These are phyloP conservation scores for Drosophila littoralis DNA, from an alignment of 1,140 invertebrate species.

Conservation along the genomic window DNA sequence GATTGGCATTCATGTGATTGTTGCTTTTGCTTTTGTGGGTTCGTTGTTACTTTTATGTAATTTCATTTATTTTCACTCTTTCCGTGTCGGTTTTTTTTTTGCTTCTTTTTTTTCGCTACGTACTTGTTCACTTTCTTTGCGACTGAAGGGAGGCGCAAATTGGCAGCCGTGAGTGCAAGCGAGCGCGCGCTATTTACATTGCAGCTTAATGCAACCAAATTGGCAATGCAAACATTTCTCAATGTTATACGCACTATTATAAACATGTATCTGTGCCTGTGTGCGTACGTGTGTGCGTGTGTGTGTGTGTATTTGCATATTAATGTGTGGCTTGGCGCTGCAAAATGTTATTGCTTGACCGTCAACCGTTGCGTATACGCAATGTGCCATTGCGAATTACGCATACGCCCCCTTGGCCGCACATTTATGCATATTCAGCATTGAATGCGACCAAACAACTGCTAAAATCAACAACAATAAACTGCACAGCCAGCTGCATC, in stretches of 20 bases:
- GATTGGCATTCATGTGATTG: slow-evolving; percentile 52
- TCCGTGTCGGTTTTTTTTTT: slow-evolving; percentile 29
- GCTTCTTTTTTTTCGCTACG: slow-evolving; percentile 16
- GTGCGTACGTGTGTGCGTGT: neutral
- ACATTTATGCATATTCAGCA: slow-evolving; percentile 20
- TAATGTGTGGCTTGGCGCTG: slow-evolving; percentile 15
- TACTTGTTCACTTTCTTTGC: slow-evolving; percentile 75
- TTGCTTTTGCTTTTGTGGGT: slow-evolving; percentile 48
- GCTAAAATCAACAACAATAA: slow-evolving; percentile 3
- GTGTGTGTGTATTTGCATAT: slow-evolving; percentile 12
- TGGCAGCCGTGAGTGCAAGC: neutral
- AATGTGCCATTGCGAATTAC: slow-evolving; percentile 40
- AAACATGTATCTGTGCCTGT: neutral
- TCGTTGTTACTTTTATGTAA: slow-evolving; percentile 82
- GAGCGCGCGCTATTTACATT: neutral
- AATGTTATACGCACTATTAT: slow-evolving; percentile 37
- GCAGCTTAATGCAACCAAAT: slow-evolving; percentile 20
- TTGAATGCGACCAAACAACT: slow-evolving; percentile 41
- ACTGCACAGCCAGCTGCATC: slow-evolving; percentile 7
- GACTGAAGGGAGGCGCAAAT: slow-evolving; percentile 11
- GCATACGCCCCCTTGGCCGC: slow-evolving; percentile 41
- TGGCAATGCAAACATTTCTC: slow-evolving; percentile 46
- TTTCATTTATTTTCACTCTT: slow-evolving; percentile 75
- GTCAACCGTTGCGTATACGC: slow-evolving; percentile 43
- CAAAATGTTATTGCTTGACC: slow-evolving; percentile 49